phyloP scores from a whole-genome alignment of 2,113 vertebrate genomes.

The Taxidea taxus region DNA sequence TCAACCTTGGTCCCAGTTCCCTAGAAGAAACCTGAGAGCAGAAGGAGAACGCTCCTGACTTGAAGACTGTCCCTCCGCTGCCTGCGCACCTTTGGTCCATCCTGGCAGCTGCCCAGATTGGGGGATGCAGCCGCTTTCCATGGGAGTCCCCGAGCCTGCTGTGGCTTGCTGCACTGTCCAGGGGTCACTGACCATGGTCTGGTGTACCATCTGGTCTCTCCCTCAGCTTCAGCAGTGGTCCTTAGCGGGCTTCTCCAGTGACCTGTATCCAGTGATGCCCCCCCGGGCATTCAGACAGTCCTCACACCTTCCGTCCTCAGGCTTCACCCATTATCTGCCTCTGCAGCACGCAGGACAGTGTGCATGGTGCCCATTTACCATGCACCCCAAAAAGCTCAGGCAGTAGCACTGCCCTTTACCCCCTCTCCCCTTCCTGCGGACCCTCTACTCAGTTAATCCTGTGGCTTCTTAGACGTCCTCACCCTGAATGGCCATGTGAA shows the following conservation, averaged over 20 bases:
- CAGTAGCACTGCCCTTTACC: background rate
- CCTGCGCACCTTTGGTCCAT: background rate
- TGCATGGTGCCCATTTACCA: background rate
- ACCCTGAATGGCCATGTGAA: background rate
- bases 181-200: slow-evolving; percentile 8
- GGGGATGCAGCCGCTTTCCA: background rate
- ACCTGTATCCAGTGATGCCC: background rate
- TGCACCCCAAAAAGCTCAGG: background rate
- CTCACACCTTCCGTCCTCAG: background rate
- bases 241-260: background rate
- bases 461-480: background rate
- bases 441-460: background rate
- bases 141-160: background rate
- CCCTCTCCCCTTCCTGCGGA: background rate
- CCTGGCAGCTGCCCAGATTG: background rate
- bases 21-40: slow-evolving; percentile 69
- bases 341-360: background rate
- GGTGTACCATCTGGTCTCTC: background rate
- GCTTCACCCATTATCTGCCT: background rate
- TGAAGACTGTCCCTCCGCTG: background rate
- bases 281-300: background rate
- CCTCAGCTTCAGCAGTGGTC: slow-evolving; percentile 17
- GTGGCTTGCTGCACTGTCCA: background rate
- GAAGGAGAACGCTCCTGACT: background rate
- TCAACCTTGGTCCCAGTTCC: slow-evolving; percentile 27